Evolutionary conservation across 2,113 vertebrate genomes (phyloP).

Genomic region (Xenus cinereus): DNA sequence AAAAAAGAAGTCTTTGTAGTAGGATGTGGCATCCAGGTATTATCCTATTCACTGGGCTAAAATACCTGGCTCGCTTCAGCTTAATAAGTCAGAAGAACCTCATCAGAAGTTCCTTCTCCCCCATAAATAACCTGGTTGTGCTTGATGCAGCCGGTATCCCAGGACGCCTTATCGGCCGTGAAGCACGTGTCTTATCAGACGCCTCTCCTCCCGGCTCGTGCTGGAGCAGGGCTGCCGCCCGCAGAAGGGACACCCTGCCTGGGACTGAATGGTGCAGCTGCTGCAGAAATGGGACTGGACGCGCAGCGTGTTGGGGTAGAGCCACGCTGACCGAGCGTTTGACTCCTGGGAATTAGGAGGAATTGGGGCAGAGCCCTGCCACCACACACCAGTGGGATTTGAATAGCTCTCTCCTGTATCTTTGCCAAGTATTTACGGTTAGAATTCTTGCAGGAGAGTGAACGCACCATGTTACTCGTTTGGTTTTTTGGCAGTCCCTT

Average conservation of each 20-base stretch:
- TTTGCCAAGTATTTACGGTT: neutral
- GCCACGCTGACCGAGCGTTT: neutral
- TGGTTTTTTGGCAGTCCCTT: neutral
- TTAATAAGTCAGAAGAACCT: neutral
- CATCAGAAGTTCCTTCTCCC: neutral
- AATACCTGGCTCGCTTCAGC: neutral
- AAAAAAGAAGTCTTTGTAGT: neutral
- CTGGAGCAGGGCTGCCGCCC: too few species aligned
- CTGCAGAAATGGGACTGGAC: neutral
- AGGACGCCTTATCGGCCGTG: neutral
- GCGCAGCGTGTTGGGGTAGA: neutral
- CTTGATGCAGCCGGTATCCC: neutral
- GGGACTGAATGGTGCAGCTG: rapidly evolving
- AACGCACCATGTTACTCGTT: neutral
- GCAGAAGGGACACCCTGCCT: rapidly evolving
- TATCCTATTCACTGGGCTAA: neutral
- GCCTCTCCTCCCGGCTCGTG: too few species aligned
- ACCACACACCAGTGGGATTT: neutral
- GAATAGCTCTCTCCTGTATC: neutral
- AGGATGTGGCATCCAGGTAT: neutral
- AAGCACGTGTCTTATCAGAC: neutral
- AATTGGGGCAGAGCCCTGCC: neutral
- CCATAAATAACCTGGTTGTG: rapidly evolving
- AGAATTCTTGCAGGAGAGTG: neutral
- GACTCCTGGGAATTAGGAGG: neutral